A percentile compares a stretch with the other conserved stretches of the same genome.
Conservation (phyloP, 2,113 vertebrate species). For the Grallaria varia region DNA sequence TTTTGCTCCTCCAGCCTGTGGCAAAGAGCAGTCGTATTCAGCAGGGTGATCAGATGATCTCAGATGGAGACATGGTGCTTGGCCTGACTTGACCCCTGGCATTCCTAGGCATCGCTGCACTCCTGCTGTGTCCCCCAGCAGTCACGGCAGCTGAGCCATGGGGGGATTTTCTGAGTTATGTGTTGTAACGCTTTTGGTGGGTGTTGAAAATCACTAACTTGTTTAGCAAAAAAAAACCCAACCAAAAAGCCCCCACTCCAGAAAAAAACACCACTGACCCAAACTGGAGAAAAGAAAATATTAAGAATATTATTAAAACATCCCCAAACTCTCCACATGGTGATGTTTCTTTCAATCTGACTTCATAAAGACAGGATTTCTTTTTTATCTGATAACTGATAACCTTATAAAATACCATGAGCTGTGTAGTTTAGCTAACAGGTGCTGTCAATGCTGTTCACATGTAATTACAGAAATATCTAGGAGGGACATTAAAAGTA, state of each 20-base stretch:
- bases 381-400: background rate
- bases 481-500: background rate
- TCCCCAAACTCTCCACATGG: background rate
- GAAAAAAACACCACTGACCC: background rate
- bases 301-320: background rate
- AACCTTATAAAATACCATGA: background rate
- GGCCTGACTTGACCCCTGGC: background rate
- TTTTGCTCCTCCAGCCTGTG: background rate
- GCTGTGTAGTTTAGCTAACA: background rate
- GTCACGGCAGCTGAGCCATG: background rate
- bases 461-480: background rate
- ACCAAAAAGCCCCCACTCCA: background rate
- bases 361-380: background rate
- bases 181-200: no score
- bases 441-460: background rate
- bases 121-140: background rate
- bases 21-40: background rate
- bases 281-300: background rate
- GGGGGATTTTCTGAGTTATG: background rate
- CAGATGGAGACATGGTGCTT: background rate
- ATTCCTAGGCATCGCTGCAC: background rate
- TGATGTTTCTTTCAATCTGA: background rate
- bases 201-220: background rate
- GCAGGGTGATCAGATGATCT: accelerated
- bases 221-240: background rate